A percentile compares a stretch with the other conserved stretches of the same genome.
Conservation (phyloP, 2,113 vertebrate genomes). For the Pseudorhombus dupliciocellatus region DNA sequence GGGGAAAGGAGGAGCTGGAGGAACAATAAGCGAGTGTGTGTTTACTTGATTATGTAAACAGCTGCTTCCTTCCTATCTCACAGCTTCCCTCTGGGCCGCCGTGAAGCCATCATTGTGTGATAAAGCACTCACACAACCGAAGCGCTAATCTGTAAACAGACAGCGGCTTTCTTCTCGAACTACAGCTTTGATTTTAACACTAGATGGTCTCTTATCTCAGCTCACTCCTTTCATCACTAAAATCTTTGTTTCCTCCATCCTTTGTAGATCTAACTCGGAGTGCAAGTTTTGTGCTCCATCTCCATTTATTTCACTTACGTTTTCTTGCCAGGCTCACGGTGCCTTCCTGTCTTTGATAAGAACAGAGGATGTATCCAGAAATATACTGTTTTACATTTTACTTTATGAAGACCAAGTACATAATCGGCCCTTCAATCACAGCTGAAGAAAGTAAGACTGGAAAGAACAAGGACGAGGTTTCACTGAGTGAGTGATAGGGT, state of each 20-base stretch:
- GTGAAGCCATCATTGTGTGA: constrained; percentile 18
- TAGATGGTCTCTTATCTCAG: constrained; percentile 21
- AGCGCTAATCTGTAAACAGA: constrained; percentile 41
- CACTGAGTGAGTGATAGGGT: constrained; percentile 24
- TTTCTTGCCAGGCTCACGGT: constrained; percentile 5
- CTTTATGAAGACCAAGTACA: background rate
- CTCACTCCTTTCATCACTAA: constrained; percentile 36
- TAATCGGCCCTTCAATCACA: constrained; percentile 44
- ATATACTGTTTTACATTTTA: constrained; percentile 18
- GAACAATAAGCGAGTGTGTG: constrained; percentile 29
- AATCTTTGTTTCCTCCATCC: constrained; percentile 37
- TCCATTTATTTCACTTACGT: constrained; percentile 30
- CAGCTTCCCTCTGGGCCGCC: constrained; percentile 3
- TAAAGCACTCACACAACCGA: constrained; percentile 25
- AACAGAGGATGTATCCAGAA: constrained; percentile 12
- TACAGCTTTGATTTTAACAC: constrained; percentile 16
- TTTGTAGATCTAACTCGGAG: constrained; percentile 10
- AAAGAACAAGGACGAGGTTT: constrained; percentile 42
- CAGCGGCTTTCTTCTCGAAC: constrained; percentile 25
- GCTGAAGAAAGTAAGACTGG: constrained; percentile 18
- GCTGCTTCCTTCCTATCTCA: constrained; percentile 31
- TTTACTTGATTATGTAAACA: constrained; percentile 34
- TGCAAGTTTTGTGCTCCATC: constrained; percentile 11
- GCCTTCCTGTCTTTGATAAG: constrained; percentile 30
- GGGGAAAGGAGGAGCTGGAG: constrained; percentile 1